These are phyloP conservation scores for Synaphobranchus kaupii DNA, from an alignment of 2,797 vertebrate species.

Conservation along the genomic window DNA sequence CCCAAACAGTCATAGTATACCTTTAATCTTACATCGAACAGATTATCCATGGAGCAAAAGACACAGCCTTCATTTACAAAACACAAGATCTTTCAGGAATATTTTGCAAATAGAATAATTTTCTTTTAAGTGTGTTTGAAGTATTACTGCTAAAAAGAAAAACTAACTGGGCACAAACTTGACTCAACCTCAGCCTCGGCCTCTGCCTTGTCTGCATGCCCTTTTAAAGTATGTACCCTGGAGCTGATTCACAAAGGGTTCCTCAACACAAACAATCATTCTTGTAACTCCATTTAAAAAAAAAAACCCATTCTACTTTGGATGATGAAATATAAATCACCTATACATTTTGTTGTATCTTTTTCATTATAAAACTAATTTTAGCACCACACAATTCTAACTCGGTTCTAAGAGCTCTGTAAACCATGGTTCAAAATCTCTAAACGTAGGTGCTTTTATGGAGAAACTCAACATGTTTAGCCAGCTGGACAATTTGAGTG, in stretches of 20 bases:
- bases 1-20: too few species aligned
- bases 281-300: background rate
- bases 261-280: background rate
- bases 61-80: background rate
- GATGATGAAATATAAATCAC: background rate
- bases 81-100: background rate
- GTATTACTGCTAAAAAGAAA: background rate
- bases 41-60: background rate
- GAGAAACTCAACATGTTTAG: background rate
- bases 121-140: background rate
- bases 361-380: background rate
- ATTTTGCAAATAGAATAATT: background rate
- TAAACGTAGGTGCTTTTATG: background rate
- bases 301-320: background rate
- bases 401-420: background rate
- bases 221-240: background rate
- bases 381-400: background rate
- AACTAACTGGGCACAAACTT: background rate
- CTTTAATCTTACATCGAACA: constrained; percentile 1
- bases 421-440: background rate
- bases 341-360: background rate
- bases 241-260: background rate
- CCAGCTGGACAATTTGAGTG: background rate
- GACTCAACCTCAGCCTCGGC: too few species aligned
- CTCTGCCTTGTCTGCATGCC: background rate